These are phyloP conservation scores for Manis javanica DNA, from an alignment of 2,797 vertebrate species.

Conservation along the genomic window DNA sequence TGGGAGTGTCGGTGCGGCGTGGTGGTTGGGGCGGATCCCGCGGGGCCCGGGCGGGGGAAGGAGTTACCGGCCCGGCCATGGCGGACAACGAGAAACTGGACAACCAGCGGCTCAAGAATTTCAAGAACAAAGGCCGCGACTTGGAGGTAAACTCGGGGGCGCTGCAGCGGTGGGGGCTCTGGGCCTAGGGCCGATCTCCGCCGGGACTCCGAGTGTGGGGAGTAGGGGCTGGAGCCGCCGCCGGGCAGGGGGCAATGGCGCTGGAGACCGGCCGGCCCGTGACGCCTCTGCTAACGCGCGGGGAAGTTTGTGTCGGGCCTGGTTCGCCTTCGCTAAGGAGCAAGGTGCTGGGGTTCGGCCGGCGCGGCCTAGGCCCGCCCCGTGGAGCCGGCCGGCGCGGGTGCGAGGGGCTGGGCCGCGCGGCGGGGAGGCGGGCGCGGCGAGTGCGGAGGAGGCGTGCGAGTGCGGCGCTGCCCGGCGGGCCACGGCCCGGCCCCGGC, in stretches of 20 bases:
- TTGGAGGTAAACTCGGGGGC: slow-evolving; percentile 92
- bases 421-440: slow-evolving; percentile 35
- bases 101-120: slow-evolving; percentile 99
- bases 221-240: slow-evolving; percentile 67
- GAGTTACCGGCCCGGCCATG: slow-evolving; percentile 89
- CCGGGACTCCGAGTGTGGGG: slow-evolving; percentile 55
- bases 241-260: slow-evolving; percentile 71
- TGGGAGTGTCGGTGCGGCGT: slow-evolving; percentile 77
- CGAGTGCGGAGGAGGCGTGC: neutral
- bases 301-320: slow-evolving; percentile 78
- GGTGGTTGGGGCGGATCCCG: slow-evolving; percentile 81
- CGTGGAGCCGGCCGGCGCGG: slow-evolving; percentile 45
- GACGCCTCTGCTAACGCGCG: slow-evolving; percentile 80
- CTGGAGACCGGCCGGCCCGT: slow-evolving; percentile 73
- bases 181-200: slow-evolving; percentile 38
- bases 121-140: slow-evolving; percentile 99
- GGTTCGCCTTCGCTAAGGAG: slow-evolving; percentile 49
- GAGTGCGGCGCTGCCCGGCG: neutral
- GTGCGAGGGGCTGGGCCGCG: neutral
- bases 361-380: slow-evolving; percentile 72
- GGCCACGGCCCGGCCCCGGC: neutral
- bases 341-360: neutral
- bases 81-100: slow-evolving; percentile 99
- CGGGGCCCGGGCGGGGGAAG: slow-evolving; percentile 80
- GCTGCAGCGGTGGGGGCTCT: slow-evolving; percentile 63